Evolutionary conservation across 1,140 invertebrate genomes (phyloP), one percentile per base, ranked within the genome.

Genomic region (Saccostrea echinata): DNA sequence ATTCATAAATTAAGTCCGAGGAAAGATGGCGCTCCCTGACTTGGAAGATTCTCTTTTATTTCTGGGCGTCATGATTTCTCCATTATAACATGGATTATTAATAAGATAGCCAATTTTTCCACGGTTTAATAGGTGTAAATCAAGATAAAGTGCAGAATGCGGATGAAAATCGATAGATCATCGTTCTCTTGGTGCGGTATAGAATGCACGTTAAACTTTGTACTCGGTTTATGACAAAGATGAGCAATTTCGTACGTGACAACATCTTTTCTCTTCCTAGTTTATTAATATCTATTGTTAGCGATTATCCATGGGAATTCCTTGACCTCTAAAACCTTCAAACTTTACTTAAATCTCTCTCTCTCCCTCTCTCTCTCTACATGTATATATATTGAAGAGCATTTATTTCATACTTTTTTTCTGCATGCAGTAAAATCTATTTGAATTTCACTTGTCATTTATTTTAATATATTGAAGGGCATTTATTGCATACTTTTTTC

Each of bases 51-150:
- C 11, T 76, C 68, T 76, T 27, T 76, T 76, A 30, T 76, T 76
- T 76, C 68, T 76, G 68, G 27, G 68, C 68, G 68, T 33, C 68
- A 76, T 76, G 68, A 76, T 76, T 76, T 76, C 68, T 76, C 27
- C 27, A 76, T 30, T 33, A 30, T 16, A 21, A 76, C 68, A 76
- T 76, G 27, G 30, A 76, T 76, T 76, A 76, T 18, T 76, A 33
- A 76, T 76, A 76, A 33, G 68, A 76, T 33, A 30, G 68, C 8
- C 68, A 24, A 76, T 27, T 76, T 76, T 35, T 33, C 24, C 30
- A 76, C 68, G 30, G 68, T 76, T 76, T 16, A 76, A 18, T 76
- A 33, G 68, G 68, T 76, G 30, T 76, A 30, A 76, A 71, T 71
- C n/a, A 71, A 76, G 68, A 33, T 76, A 76, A 76, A 76, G 68